Evolutionary conservation across 2,797 vertebrate genomes (phyloP).

Genomic region (Champsocephalus esox): DNA sequence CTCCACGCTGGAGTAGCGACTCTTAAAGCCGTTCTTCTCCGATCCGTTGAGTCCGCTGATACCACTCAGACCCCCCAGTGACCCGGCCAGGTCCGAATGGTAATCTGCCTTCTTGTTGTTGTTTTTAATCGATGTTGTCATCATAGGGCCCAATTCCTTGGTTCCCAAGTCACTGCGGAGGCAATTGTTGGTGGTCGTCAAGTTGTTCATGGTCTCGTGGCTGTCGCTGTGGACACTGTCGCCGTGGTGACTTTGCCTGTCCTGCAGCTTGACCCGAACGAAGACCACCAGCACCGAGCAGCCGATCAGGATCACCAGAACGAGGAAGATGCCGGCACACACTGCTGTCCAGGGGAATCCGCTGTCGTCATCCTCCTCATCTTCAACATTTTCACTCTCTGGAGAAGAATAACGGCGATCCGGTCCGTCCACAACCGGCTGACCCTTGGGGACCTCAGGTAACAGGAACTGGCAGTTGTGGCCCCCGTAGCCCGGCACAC

Average conservation of each 20-base stretch:
- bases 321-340: conserved; percentile 93
- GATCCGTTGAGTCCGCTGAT: conserved; percentile 74
- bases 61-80: conserved; percentile 74
- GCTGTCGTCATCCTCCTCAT: conserved; percentile 77
- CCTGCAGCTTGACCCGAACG: conserved; percentile 90
- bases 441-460: conserved; percentile 84
- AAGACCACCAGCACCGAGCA: conserved; percentile 92
- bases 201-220: conserved; percentile 97
- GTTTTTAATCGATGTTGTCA: conserved; percentile 95
- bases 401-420: conserved; percentile 78
- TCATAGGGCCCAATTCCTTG: conserved; percentile 92
- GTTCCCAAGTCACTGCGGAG: conserved; percentile 86
- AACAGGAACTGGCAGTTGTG: conserved; percentile 97
- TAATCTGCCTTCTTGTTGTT: conserved; percentile 98
- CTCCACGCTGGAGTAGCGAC: conserved; percentile 93
- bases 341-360: conserved; percentile 96
- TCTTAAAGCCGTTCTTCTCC: conserved; percentile 92
- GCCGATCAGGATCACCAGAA: conserved; percentile 92
- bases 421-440: conserved; percentile 76
- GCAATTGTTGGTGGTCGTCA: conserved; percentile 90
- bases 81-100: conserved; percentile 87
- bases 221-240: conserved; percentile 88
- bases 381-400: conserved; percentile 72
- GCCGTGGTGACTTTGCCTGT: conserved; percentile 83
- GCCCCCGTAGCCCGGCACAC: conserved; percentile 92